Percentiles rank a stretch among this genome's conserved stretches.
phyloP scores from a whole-genome alignment of 2,113 vertebrate species.

The Blennius ocellaris region DNA sequence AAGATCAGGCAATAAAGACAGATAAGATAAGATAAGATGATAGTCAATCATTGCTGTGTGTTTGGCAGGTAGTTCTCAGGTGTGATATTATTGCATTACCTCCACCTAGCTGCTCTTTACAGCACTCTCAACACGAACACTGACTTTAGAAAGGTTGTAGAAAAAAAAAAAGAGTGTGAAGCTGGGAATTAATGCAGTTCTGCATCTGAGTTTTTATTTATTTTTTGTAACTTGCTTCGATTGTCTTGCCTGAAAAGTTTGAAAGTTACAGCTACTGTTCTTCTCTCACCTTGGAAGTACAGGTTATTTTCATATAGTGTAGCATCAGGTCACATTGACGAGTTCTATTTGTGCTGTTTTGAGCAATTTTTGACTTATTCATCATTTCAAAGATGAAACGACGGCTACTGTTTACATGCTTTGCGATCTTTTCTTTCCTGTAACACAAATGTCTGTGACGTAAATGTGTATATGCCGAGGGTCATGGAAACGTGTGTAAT shows the following conservation, averaged over 20 bases:
- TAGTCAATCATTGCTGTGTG: constrained; percentile 80
- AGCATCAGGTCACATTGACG: neutral
- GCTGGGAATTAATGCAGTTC: constrained; percentile 19
- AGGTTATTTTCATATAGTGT: neutral
- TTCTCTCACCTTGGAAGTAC: neutral
- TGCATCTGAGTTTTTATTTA: neutral
- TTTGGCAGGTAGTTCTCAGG: constrained; percentile 52
- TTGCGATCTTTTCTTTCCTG: neutral
- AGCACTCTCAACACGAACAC: constrained; percentile 60
- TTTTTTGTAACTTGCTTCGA: neutral
- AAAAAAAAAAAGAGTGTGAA: constrained; percentile 37
- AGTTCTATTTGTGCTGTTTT: too few species aligned
- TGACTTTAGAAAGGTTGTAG: constrained; percentile 58
- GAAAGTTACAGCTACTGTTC: too few species aligned
- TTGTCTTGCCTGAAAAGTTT: neutral
- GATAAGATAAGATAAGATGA: constrained; percentile 75
- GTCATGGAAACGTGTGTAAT: too few species aligned
- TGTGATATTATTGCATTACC: constrained; percentile 75
- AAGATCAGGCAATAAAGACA: constrained; percentile 70
- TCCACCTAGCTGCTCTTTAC: constrained; percentile 70
- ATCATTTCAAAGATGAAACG: too few species aligned
- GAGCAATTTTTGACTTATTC: too few species aligned
- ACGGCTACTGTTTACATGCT: too few species aligned
- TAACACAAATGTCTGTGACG: constrained; percentile 8
- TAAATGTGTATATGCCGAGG: neutral